Base-by-base conservation (phyloP, 23 tunicate species). In the Clavelina lepadiformis region DNA sequence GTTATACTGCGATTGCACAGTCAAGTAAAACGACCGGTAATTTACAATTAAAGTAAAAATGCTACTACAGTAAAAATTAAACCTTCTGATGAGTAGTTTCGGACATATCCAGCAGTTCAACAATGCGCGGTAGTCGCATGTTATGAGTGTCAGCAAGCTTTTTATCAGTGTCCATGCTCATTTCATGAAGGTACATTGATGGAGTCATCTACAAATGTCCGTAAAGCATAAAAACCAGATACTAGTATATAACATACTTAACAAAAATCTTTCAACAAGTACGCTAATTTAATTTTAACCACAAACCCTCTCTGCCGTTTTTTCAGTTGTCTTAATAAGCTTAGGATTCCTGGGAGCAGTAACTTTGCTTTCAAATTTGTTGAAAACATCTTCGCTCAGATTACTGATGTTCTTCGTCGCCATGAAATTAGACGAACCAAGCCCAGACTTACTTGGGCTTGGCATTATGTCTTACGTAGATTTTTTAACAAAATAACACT, bases 1-100 rank as follows among this genome's bases (percentile, higher is more conserved):
- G 13, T 55, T 19, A 0, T 15, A 20, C 25, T n/a, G n/a, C n/a
- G n/a, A n/a, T n/a, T n/a, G n/a, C n/a, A n/a, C n/a, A n/a, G n/a
- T n/a, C n/a, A n/a, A n/a, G n/a, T n/a, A n/a, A n/a, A n/a, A n/a
- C n/a, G n/a, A 22, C 24, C 15, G 0, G 25, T 24, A 13, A 44
- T 44, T 44, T 15, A 44, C 13, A 44, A 44, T 11, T 11, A 11
- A 44, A 44, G 15, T 44, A 11, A 44, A 44, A 11, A 44, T 11
- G 11, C 13, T 44, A 15, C 49, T 11, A 15, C 15, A 44, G 15
- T 11, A 44, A 44, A 11, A 44, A 11, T 41, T 41, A 41, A 41
- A 87, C 96, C 50, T 89, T 89, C 69, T 89, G 97, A 71, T 89
- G 97, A 28, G 97, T 89, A 28, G 97, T 89, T 45, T 89, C 97